Base-by-base conservation (phyloP, 2,113 vertebrate species). In the Syrmaticus mikado region DNA sequence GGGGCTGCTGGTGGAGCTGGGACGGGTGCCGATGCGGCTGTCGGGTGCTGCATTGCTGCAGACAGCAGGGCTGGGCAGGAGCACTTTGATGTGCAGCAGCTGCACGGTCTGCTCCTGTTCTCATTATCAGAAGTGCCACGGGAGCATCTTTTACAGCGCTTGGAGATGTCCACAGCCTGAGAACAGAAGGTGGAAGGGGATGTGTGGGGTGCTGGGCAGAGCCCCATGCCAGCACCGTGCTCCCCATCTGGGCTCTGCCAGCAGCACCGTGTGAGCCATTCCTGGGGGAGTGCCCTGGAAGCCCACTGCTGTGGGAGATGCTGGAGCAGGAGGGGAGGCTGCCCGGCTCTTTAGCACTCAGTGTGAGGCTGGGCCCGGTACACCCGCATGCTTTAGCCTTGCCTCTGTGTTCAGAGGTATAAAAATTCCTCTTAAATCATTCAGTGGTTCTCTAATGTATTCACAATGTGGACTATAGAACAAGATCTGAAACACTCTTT, bases 391-490 rank as follows among this genome's bases (percentile, higher is more conserved):
- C 62, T 17, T 53, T 10, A 11, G 81, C 84, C 87, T 89, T 66
- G 22, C 80, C 79, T 85, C 80, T 62, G 9, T 70, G 52, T 87
- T 93, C 92, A 72, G 82, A 72, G 81, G 74, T 40, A 87, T 74
- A 86, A 93, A 93, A 87, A 89, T 74, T 40, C 74, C 96, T 93
- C 94, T 94, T 93, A 80, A 96, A 95, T 96, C 92, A 89, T 92
- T 94, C 91, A 93, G 75, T 0, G 66, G 55, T 34, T 74, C 96
- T 91, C 65, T 94, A 91, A 93, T 92, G 93, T 55, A 92, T 91
- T 94, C 93, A 48, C 85, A 71, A 65, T 4, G 79, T 15, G 93
- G 96, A 82, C 89, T 87, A 24, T 14, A 88, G 94, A 93, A 81
- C 93, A 87, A 75, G 93, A 83, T 93, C 95, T 91, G 92, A 83